Base-by-base conservation (phyloP, 2,888 invertebrate species). In the Rhingia campestris region DNA sequence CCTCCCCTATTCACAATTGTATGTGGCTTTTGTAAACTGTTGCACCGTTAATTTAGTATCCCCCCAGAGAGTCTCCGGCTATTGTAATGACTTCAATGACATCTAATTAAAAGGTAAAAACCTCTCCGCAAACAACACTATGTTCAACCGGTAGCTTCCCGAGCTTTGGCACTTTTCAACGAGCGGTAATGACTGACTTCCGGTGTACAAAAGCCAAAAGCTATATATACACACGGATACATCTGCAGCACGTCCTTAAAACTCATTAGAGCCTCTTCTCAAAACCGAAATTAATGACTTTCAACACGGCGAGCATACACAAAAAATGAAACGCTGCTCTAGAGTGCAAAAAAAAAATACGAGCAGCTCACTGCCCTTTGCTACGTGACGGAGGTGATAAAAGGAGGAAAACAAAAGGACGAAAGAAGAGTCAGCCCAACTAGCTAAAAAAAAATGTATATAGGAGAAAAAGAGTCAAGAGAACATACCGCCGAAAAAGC, bases 201-300 rank as follows among this genome's bases (percentile, higher is more conserved):
- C 84, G 84, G 69, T 70, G 49, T 54, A 84, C 74, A 80, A 75
- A 66, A 80, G 69, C 64, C 59, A 72, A 70, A 45, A 79, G 41
- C 53, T 58, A 63, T 66, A 43, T 49, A 66, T 54, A 82, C 66
- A 63, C 61, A 61, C 37, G 30, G 43, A 79, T 64, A 79, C 37
- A 66, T 61, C 51, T 84, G 74, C 64, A 75, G 84, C 84, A 84
- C 84, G 84, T 84, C 84, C 80, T 84, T 84, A 75, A 84, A 84
- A 84, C 84, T 84, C 84, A 84, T 84, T 84, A 84, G 84, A 84
- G 84, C 80, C 84, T 84, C 84, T 84, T 84, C 84, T 84, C 80
- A 84, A 84, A 84, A 80, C 80, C 84, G 72, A 84, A 84, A 84
- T 84, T 84, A 84, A 84, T 84, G 84, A 84, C 84, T 84, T 84